These are phyloP conservation scores for Yoshiicerus persimilis DNA, from an alignment of 1,140 invertebrate genomes.

Conservation along the genomic window DNA sequence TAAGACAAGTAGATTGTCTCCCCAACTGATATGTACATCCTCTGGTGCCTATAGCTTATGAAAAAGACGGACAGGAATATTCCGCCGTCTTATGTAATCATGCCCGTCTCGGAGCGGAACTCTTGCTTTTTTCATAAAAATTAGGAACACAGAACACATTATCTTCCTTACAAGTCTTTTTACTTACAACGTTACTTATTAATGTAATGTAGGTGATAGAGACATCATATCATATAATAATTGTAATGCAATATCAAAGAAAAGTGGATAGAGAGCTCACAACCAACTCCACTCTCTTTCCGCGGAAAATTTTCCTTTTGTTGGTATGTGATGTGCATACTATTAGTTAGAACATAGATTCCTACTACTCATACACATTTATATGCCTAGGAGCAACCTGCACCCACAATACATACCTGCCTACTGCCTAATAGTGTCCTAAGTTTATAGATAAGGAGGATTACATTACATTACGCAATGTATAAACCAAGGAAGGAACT, in stretches of 20 bases:
- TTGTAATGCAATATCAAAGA: no score
- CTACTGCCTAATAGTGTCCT: not conserved
- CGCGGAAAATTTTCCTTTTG: not conserved
- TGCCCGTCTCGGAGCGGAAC: not conserved
- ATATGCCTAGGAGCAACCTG: not conserved
- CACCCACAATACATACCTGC: not conserved
- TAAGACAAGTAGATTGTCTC: not conserved
- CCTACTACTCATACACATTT: not conserved
- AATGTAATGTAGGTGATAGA: no score
- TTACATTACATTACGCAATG: not conserved
- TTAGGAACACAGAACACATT: no score
- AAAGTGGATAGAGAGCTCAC: no score
- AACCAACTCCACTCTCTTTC: not conserved
- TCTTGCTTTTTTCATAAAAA: not conserved
- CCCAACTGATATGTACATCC: not conserved
- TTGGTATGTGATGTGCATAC: not conserved
- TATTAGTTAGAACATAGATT: not conserved
- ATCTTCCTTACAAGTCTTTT: no score
- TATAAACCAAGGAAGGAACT: not conserved
- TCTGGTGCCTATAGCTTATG: no score
- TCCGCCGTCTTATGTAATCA: not conserved
- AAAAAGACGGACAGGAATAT: not conserved
- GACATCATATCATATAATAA: not conserved
- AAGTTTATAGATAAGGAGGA: not conserved
- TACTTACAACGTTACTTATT: no score